A percentile compares a stretch with the other conserved stretches of the same genome.
Conservation (phyloP, 2,113 vertebrate species). For the Platichthys flesus region DNA sequence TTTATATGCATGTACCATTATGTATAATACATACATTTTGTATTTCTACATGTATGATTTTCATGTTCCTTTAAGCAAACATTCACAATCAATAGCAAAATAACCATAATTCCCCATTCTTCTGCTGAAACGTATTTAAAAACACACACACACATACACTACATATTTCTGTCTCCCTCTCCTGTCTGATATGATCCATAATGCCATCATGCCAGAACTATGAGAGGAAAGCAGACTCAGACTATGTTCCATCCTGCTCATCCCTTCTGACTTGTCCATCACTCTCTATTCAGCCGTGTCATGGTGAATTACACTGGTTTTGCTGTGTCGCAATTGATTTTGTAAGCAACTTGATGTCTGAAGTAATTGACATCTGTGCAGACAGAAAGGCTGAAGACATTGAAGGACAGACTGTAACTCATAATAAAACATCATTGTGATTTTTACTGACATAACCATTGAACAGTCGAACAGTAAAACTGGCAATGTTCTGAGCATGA, state of each 20-base stretch:
- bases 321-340: conserved; percentile 58
- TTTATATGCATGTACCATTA: background rate
- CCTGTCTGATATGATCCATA: conserved; percentile 5
- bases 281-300: conserved; percentile 36
- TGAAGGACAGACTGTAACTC: background rate
- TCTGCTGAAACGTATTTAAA: background rate
- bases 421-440: background rate
- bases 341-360: conserved; percentile 42
- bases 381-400: background rate
- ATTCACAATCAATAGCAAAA: background rate
- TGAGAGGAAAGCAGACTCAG: conserved; percentile 15
- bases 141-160: background rate
- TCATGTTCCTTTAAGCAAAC: background rate
- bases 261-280: conserved; percentile 37
- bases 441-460: background rate
- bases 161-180: background rate
- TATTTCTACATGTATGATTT: background rate
- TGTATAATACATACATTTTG: background rate
- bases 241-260: background rate
- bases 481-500: background rate
- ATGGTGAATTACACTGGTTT: conserved; percentile 53
- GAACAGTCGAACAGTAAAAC: no score
- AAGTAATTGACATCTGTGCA: conserved; percentile 52
- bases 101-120: background rate
- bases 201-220: background rate